These are phyloP conservation scores for Leptothorax acervorum DNA, from an alignment of 2,888 invertebrate genomes.

Conservation along the genomic window DNA sequence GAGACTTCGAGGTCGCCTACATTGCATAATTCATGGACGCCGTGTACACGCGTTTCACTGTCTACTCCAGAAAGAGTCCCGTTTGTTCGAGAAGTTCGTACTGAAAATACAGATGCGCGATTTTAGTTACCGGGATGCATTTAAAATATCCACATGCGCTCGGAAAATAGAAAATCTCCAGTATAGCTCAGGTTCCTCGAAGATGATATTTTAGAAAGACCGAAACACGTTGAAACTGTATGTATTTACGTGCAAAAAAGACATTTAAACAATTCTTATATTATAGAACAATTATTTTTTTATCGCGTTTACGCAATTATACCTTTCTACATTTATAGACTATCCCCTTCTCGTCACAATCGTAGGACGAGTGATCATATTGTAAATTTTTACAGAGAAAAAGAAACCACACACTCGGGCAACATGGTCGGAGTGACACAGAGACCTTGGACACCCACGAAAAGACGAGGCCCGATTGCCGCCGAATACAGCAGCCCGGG, in stretches of 20 bases:
- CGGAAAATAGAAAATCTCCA: neutral
- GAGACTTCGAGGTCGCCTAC: conserved; percentile 73
- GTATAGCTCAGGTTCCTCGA: neutral
- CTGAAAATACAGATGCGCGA: neutral
- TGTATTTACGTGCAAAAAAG: neutral
- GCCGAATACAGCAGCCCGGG: conserved; percentile 95
- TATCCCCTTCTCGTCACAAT: neutral
- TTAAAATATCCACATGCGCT: neutral
- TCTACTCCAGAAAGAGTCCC: conserved; percentile 18
- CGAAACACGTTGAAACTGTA: neutral
- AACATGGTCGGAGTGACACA: conserved; percentile 92
- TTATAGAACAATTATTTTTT: neutral
- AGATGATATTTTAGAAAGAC: neutral
- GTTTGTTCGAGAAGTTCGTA: conserved; percentile 4
- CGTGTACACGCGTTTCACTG: conserved; percentile 35
- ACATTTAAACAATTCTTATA: neutral
- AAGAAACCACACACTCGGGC: neutral
- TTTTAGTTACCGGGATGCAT: neutral
- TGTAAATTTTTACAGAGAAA: conserved; percentile 23
- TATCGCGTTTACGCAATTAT: neutral
- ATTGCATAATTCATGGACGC: conserved; percentile 74
- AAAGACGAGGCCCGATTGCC: conserved; percentile 94
- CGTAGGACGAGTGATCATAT: neutral
- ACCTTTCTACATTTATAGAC: neutral
- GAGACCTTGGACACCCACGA: conserved; percentile 96